phyloP scores from a whole-genome alignment of 1,140 invertebrate species.

The Oscheius sp. region DNA sequence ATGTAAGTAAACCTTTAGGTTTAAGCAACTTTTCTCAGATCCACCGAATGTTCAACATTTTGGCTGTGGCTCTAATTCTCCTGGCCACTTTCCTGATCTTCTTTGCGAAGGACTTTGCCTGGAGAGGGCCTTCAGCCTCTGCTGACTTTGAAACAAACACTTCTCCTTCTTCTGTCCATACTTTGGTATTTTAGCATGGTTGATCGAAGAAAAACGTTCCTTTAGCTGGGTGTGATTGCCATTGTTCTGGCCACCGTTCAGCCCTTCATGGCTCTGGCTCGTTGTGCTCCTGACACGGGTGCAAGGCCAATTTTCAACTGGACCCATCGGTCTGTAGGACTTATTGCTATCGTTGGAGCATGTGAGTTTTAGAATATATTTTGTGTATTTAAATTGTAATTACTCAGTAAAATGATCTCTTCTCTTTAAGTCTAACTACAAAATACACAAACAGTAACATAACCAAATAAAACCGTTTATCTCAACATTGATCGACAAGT shows the following conservation, averaged over 20 bases:
- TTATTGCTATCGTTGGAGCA: slow-evolving; percentile 13
- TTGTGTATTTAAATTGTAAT: no score
- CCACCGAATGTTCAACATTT: slow-evolving; percentile 21
- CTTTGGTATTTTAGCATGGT: background rate
- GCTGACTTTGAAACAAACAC: slow-evolving; percentile 6
- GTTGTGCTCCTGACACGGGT: slow-evolving; percentile 10
- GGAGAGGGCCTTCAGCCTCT: slow-evolving; percentile 16
- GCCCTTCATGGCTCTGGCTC: slow-evolving; percentile 16
- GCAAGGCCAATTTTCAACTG: slow-evolving; percentile 23
- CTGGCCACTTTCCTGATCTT: slow-evolving; percentile 10
- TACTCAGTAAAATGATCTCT: no score
- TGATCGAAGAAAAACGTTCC: background rate
- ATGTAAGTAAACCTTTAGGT: slow-evolving; percentile 17
- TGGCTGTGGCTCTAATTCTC: slow-evolving; percentile 10
- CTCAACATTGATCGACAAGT: no score
- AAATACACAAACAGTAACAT: no score
- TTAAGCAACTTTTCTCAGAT: slow-evolving; percentile 9
- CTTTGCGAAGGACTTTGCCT: slow-evolving; percentile 21
- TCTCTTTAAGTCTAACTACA: no score
- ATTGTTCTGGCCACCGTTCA: slow-evolving; percentile 13
- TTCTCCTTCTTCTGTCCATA: slow-evolving; percentile 19
- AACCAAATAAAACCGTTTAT: no score
- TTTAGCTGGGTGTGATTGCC: slow-evolving; percentile 8
- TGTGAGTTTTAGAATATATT: slow-evolving; percentile 17
- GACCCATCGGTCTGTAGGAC: slow-evolving; percentile 11